Percentiles rank a stretch among this genome's conserved stretches.
These are phyloP conservation scores for Montipora foliosa DNA, from an alignment of 64 coral and sea anemone genomes.

Conservation along the genomic window DNA sequence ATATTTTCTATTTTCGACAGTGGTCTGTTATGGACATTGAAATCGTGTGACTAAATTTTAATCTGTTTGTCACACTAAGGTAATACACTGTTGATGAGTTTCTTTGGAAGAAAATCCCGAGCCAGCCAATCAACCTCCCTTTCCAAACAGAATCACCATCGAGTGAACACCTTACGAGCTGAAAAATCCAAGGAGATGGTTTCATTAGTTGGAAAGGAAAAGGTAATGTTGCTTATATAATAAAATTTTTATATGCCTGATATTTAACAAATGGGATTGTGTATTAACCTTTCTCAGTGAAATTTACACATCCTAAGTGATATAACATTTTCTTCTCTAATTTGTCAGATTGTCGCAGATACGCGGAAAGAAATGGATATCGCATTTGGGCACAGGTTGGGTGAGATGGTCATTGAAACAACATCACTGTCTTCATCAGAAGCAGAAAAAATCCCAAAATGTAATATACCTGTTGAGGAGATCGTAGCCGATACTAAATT, in stretches of 20 bases:
- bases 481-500: no score
- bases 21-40: no score
- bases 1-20: no score
- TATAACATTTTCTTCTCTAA: no score
- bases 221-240: neutral
- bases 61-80: neutral
- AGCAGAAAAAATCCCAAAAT: no score
- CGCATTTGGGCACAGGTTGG: neutral
- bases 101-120: neutral
- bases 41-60: neutral
- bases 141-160: neutral
- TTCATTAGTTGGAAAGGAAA: neutral
- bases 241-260: neutral
- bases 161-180: neutral
- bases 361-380: slow-evolving; percentile 3
- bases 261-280: no score
- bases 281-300: no score
- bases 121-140: neutral
- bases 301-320: neutral
- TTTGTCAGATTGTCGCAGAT: neutral
- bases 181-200: neutral
- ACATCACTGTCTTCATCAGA: no score
- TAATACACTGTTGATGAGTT: neutral
- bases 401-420: no score
- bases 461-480: no score